Base-by-base conservation (phyloP, 2,113 vertebrate species). In the Dinomys branickii region DNA sequence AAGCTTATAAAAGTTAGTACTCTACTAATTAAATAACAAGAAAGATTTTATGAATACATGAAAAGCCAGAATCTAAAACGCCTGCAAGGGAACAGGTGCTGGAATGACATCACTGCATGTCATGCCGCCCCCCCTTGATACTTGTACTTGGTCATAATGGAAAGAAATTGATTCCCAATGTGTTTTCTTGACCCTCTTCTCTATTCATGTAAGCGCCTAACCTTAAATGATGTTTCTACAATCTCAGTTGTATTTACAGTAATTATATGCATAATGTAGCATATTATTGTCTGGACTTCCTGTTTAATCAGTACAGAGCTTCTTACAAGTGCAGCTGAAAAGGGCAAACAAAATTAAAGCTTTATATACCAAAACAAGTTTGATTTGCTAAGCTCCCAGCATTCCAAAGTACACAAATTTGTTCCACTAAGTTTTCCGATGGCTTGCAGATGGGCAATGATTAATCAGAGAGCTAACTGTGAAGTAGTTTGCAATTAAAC, bases 401-500 rank as follows among this genome's bases (percentile, higher is more conserved):
- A 98, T 99, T 99, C 99, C 99, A 99, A 99, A 99, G 98, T 99
- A 98, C 99, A 99, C 99, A 99, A 98, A 99, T 99, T 99, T 99
- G 99, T 99, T 99, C 99, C 99, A 99, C 99, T 98, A 99, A 99
- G 99, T 99, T 99, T 99, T 98, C 98, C 98, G 98, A 99, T 99
- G 99, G 99, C 99, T 99, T 99, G 99, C 99, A 99, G 99, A 99
- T 99, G 99, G 99, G 99, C 99, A 99, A 99, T 99, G 99, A 99
- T 99, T 99, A 99, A 99, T 99, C 99, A 99, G 99, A 99, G 99
- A 99, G 99, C 99, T 99, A 99, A 99, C 99, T 99, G 99, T 99
- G 99, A 99, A 99, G 99, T 99, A 99, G 99, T 99, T 99, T 99
- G 99, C 99, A 99, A 99, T 99, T 99, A 99, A 99, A 99, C 99